phyloP scores from a whole-genome alignment of 1,140 invertebrate genomes.

The Thaumetopoea pityocampa region DNA sequence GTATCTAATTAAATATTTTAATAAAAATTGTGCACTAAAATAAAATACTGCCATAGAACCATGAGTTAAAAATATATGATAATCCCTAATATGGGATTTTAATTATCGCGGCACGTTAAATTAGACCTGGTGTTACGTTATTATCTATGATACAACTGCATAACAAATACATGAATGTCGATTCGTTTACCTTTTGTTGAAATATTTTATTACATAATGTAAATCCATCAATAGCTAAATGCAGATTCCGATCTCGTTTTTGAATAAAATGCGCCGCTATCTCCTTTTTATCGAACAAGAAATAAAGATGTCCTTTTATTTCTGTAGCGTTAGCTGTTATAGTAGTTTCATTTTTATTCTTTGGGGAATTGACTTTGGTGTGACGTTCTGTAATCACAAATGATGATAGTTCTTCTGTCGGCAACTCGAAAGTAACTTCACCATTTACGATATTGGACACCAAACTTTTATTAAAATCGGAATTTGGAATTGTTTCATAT shows the following conservation, averaged over 20 bases:
- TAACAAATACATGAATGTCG: conserved; percentile 15
- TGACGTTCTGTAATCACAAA: no score
- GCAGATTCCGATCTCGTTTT: conserved; percentile 16
- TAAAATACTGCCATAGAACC: no score
- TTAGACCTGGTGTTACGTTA: no score
- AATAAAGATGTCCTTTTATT: conserved; percentile 24
- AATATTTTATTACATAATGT: conserved; percentile 24
- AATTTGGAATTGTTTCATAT: conserved; percentile 4
- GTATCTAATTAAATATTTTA: no score
- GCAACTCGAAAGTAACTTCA: no score
- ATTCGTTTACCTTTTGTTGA: background rate
- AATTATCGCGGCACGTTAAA: no score
- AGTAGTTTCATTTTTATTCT: background rate
- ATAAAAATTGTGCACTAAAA: no score
- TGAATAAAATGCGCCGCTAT: conserved; percentile 28
- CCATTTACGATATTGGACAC: no score
- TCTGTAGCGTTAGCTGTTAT: background rate
- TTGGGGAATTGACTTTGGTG: background rate
- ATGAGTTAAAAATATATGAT: no score
- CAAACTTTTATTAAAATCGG: background rate
- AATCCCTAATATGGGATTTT: no score
- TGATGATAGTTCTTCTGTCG: no score
- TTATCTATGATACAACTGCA: conserved; percentile 29
- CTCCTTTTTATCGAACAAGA: conserved; percentile 15
- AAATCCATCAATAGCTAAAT: conserved; percentile 23